Base-by-base conservation (phyloP, 2,113 vertebrate genomes). In the Glareola pratincola region DNA sequence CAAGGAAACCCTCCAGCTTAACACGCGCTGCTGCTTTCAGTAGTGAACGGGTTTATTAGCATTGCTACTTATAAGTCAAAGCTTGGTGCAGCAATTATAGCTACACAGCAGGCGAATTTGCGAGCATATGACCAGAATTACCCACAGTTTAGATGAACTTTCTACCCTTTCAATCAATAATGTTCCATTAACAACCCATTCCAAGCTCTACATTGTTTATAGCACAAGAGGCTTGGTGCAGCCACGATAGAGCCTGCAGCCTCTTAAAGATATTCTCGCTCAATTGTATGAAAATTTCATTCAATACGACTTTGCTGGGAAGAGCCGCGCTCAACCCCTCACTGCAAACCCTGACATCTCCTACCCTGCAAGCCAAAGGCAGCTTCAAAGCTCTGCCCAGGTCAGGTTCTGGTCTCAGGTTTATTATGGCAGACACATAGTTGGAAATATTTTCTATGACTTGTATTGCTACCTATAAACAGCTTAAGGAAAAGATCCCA, bases 41-140 rank as follows among this genome's bases (percentile, higher is more conserved):
- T 12, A 14, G 56, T 12, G 8, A 57, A 51, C 23, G 3, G 10
- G 10, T 59, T 95, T 27, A 80, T 83, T 74, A 73, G 74, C 36
- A 57, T 45, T 37, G 18, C 83, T 87, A 43, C 75, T 59, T 66
- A 2, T 8, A 68, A 81, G 68, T 29, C 72, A 21, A 63, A 82
- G 80, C 88, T 88, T 51, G 75, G 47, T 30, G 85, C 92, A 75
- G 88, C 53, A 71, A 64, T 85, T 71, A 45, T 3, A 76, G 72
- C 69, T 43, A 30, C 68, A 27, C 62, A 34, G 66, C 85, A 72
- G 85, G 29, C 87, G 60, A 41, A 85, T 43, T n/a, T 26, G 10
- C 30, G 48, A 74, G 81, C 79, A 90, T 96, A 87, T 43, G 36
- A 76, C 57, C 95, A 54, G 86, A 94, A 95, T 82, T 71, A 63